phyloP scores from a whole-genome alignment of 23 tunicate genomes.

The Clavelina lepadiformis region DNA sequence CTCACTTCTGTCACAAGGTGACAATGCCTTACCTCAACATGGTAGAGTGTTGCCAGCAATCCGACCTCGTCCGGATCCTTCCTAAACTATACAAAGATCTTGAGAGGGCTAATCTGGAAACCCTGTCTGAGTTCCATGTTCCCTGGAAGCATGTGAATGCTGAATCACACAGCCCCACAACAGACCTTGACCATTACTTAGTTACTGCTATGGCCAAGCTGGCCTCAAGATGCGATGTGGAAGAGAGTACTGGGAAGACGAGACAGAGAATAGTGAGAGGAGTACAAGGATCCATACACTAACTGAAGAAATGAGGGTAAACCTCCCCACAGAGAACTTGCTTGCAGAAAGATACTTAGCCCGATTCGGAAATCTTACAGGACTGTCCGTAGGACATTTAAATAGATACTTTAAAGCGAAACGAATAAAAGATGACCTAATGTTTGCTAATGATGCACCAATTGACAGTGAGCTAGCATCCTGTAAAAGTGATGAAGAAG shows the following conservation, averaged over 20 bases:
- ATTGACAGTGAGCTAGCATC: slow-evolving; percentile 5
- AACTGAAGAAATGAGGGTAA: neutral
- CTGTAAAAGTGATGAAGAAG: neutral
- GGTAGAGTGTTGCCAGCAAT: too few species aligned
- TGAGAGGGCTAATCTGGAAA: neutral
- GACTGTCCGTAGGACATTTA: slow-evolving; percentile 5
- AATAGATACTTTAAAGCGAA: slow-evolving; percentile 7
- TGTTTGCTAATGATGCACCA: neutral
- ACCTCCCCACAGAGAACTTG: slow-evolving; percentile 8
- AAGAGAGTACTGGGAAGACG: neutral
- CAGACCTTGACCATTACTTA: slow-evolving; percentile 5
- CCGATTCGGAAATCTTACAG: slow-evolving; percentile 8
- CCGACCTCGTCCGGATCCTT: too few species aligned
- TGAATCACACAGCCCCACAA: neutral
- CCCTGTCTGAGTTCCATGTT: neutral
- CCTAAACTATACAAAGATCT: slow-evolving; percentile 13
- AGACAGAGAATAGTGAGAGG: too few species aligned
- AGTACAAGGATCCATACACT: too few species aligned
- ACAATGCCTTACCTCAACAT: slow-evolving; percentile 16
- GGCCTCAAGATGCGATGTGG: slow-evolving; percentile 5
- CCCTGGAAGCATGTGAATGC: slow-evolving; percentile 4
- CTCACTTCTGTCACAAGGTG: slow-evolving; percentile 5
- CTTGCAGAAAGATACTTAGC: slow-evolving; percentile 10
- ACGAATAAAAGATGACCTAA: slow-evolving; percentile 8
- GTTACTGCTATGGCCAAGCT: neutral